Evolutionary conservation across 2,113 vertebrate genomes (phyloP).

Genomic region (Mirounga angustirostris): DNA sequence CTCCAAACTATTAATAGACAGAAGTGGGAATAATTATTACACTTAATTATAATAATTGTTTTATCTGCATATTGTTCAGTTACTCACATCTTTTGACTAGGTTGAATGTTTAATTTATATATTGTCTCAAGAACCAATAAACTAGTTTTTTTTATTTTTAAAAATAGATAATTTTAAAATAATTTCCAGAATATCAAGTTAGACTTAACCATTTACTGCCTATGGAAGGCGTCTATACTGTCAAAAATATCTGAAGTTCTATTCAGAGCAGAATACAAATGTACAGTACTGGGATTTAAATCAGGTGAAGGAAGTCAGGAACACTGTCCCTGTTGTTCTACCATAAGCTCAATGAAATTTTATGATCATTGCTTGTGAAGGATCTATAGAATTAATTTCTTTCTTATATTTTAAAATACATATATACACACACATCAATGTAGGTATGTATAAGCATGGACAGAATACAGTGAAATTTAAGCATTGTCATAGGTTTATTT

Average conservation of each 20-base stretch:
- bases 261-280: neutral
- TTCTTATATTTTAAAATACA: neutral
- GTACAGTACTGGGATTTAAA: neutral
- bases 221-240: neutral
- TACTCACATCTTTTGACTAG: neutral
- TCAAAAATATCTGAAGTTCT: slow-evolving; percentile 4
- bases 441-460: neutral
- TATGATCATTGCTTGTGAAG: neutral
- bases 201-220: neutral
- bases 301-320: neutral
- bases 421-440: neutral
- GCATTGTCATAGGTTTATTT: neutral
- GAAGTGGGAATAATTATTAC: neutral
- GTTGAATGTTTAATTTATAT: neutral
- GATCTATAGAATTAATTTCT: neutral
- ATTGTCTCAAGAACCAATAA: neutral
- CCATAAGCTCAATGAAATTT: neutral
- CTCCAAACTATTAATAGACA: neutral
- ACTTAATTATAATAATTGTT: neutral
- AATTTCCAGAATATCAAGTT: neutral
- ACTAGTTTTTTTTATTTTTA: neutral
- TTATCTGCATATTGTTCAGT: neutral
- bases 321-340: neutral
- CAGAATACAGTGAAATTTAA: neutral
- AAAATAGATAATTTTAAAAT: neutral